Base-by-base conservation (phyloP, 1,140 invertebrate species). In the Batillaria attramentaria region DNA sequence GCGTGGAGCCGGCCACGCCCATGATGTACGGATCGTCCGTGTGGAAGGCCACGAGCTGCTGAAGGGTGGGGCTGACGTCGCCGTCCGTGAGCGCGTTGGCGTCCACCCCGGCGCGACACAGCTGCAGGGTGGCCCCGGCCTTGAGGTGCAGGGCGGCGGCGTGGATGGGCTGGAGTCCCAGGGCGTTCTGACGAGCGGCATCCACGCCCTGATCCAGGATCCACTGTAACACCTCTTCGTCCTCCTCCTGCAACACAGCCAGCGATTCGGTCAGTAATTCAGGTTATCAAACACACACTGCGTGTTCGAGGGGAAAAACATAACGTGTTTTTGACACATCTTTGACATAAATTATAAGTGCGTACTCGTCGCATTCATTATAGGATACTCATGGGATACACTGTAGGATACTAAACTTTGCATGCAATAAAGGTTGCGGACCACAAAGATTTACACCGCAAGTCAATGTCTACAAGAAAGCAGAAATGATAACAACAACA, bases 1-100 rank as follows among this genome's bases (percentile, higher is more conserved):
- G 72, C 3, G 72, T 62, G 54, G 72, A 75, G 35, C 72, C 72
- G 24, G 72, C 72, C 72, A 75, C 72, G 42, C 72, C 72, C 72
- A 75, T 75, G 50, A 75, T 62, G 72, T 75, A 75, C 0, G 72
- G 72, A 57, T 75, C 72, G 72, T 75, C 72, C 2, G 72, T 75
- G 72, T 75, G 72, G 72, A 75, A 75, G 72, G 72, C 60, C 8
- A 75, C 72, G 54, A 75, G 54, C 72, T 75, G 72, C 72, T 75
- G 72, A 6, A 75, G 72, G 50, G 46, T 75, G 54, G 72, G 72
- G 54, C 35, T 42, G 1, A 75, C 72, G 72, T 75, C 24, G 50
- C 72, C 72, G 72, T 75, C 72, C 57, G 72, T 75, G 18, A n/a
- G 50, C 20, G 54, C 57, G 72, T 75, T 75, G 72, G 72, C 54